Conservation (phyloP, 2,888 invertebrate genomes). For the Ormyrus labotus region DNA sequence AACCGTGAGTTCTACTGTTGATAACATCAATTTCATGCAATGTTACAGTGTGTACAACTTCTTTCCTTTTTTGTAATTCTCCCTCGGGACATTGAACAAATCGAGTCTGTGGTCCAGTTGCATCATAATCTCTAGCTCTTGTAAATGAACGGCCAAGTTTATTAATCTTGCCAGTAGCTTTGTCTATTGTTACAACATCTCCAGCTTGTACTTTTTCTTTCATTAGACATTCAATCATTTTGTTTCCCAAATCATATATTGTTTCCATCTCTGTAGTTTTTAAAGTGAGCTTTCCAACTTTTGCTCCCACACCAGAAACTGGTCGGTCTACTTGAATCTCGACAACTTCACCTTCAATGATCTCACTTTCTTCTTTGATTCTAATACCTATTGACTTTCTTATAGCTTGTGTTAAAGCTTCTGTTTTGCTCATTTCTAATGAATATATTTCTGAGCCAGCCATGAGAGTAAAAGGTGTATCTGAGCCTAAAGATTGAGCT, state of each 20-base stretch:
- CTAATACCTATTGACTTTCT: conserved; percentile 98
- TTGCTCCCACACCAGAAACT: conserved; percentile 90
- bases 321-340: conserved; percentile 97
- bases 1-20: conserved; percentile 98
- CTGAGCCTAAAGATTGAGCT: conserved; percentile 93
- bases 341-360: conserved; percentile 99
- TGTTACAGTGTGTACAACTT: conserved; percentile 98
- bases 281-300: conserved; percentile 94
- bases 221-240: conserved; percentile 97
- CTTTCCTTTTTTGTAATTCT: conserved; percentile 97
- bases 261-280: conserved; percentile 99
- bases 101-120: conserved; percentile 89
- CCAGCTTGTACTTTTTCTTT: conserved; percentile 97
- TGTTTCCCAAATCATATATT: conserved; percentile 97
- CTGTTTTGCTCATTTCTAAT: conserved; percentile 99
- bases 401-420: conserved; percentile 97
- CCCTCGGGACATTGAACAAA: conserved; percentile 99
- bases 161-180: conserved; percentile 96
- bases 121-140: conserved; percentile 97
- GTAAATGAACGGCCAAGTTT: conserved; percentile 96
- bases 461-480: conserved; percentile 99
- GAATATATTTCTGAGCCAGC: conserved; percentile 99
- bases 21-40: conserved; percentile 99
- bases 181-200: conserved; percentile 98
- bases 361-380: conserved; percentile 98